Percentiles rank a stretch among this genome's conserved stretches.
phyloP scores from a whole-genome alignment of 2,888 invertebrate genomes.

The Orthonevra nobilis region DNA sequence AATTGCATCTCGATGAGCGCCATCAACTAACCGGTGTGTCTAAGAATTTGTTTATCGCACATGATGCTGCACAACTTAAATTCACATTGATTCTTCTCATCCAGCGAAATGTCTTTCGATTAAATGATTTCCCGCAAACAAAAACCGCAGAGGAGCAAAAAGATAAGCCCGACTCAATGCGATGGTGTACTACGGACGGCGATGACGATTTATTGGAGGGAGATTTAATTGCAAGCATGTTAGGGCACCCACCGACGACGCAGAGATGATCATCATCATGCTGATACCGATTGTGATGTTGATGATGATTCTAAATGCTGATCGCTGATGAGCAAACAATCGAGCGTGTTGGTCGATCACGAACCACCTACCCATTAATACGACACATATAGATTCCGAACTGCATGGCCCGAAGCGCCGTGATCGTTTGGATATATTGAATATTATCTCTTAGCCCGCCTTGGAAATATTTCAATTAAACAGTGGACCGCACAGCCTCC shows the following conservation, averaged over 20 bases:
- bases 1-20: constrained; percentile 40
- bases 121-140: constrained; percentile 48
- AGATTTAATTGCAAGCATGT: constrained; percentile 68
- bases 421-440: constrained; percentile 46
- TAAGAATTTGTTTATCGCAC: constrained; percentile 65
- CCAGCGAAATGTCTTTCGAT: constrained; percentile 37
- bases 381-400: too few species aligned
- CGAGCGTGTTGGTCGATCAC: constrained; percentile 68
- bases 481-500: constrained; percentile 52
- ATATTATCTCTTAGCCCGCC: constrained; percentile 52
- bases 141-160: too few species aligned
- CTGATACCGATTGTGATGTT: constrained; percentile 54
- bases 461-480: constrained; percentile 68
- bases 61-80: constrained; percentile 59
- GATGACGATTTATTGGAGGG: constrained; percentile 61
- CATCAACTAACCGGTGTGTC: constrained; percentile 44
- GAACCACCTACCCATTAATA: too few species aligned
- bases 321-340: constrained; percentile 63
- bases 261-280: constrained; percentile 30
- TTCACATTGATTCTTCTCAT: constrained; percentile 42
- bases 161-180: background rate
- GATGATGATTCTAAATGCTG: constrained; percentile 32
- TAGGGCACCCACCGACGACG: constrained; percentile 56
- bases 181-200: constrained; percentile 4
- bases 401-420: constrained; percentile 31